These are phyloP conservation scores for Tetrao urogallus DNA, from an alignment of 2,113 vertebrate species.

Conservation along the genomic window DNA sequence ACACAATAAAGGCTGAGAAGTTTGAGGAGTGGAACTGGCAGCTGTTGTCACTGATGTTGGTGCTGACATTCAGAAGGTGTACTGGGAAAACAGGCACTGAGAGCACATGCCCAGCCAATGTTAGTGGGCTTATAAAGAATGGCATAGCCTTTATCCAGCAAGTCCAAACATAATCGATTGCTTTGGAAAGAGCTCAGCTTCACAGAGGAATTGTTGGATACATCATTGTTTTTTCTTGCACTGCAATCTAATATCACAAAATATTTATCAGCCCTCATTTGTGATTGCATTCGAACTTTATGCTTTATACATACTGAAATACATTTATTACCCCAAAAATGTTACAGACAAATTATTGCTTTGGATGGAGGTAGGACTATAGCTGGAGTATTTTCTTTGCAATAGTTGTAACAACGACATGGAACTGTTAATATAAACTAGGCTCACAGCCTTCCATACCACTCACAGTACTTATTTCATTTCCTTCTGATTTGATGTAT, in stretches of 20 bases:
- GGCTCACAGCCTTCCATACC: neutral
- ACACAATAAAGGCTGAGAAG: neutral
- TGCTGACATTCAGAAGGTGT: rapidly evolving
- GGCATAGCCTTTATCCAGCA: neutral
- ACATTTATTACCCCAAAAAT: conserved; percentile 6
- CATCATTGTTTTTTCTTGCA: neutral
- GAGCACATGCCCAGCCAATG: rapidly evolving
- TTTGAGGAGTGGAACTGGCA: neutral
- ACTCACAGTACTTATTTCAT: conserved; percentile 1
- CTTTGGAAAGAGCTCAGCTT: neutral
- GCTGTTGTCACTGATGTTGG: neutral
- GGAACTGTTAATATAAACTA: conserved; percentile 31
- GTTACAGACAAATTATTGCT: neutral
- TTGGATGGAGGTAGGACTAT: neutral
- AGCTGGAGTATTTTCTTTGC: conserved; percentile 44
- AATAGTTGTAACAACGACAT: neutral
- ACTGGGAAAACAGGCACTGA: neutral
- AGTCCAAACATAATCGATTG: neutral
- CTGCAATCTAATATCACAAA: neutral
- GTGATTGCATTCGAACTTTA: conserved; percentile 7
- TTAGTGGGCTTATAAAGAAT: rapidly evolving
- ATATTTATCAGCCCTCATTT: conserved; percentile 36
- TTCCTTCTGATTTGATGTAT: neutral
- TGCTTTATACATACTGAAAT: conserved; percentile 34
- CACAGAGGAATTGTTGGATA: neutral